Evolutionary conservation across 2,113 vertebrate species (phyloP).

Genomic region (Erythrocebus patas): DNA sequence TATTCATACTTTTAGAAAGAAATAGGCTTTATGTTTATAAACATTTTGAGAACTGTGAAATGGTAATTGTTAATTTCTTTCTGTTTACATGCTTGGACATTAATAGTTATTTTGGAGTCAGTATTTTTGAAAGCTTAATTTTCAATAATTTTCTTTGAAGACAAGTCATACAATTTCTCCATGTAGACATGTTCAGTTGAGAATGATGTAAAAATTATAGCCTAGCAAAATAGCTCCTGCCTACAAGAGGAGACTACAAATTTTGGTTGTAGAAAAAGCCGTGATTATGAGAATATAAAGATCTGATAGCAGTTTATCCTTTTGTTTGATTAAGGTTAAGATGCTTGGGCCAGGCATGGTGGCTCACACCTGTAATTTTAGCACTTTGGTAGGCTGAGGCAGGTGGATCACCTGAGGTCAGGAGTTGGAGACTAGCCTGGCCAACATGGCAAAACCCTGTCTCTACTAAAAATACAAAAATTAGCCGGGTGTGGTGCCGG

Average conservation of each 20-base stretch:
- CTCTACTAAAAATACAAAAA: too few relatives aligned
- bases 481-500: too few relatives aligned
- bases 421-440: too few relatives aligned
- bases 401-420: too few relatives aligned
- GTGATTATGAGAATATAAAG: constrained; percentile 10
- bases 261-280: constrained; percentile 2
- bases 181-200: constrained; percentile 22
- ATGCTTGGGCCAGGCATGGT: neutral
- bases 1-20: constrained; percentile 62
- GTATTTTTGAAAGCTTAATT: constrained; percentile 69
- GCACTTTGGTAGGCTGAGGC: too few relatives aligned
- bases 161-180: constrained; percentile 49
- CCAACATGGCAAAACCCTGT: too few relatives aligned
- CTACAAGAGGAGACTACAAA: constrained; percentile 53
- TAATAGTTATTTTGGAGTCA: constrained; percentile 66
- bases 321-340: constrained; percentile 7
- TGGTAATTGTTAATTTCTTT: constrained; percentile 70
- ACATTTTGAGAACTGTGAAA: constrained; percentile 68
- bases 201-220: constrained; percentile 65
- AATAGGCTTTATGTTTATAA: constrained; percentile 60
- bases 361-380: too few relatives aligned
- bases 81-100: constrained; percentile 64
- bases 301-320: constrained; percentile 10
- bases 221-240: constrained; percentile 33
- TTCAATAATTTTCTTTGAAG: constrained; percentile 67